phyloP scores from a whole-genome alignment of 2,797 vertebrate species.

The Amniataba percoides region DNA sequence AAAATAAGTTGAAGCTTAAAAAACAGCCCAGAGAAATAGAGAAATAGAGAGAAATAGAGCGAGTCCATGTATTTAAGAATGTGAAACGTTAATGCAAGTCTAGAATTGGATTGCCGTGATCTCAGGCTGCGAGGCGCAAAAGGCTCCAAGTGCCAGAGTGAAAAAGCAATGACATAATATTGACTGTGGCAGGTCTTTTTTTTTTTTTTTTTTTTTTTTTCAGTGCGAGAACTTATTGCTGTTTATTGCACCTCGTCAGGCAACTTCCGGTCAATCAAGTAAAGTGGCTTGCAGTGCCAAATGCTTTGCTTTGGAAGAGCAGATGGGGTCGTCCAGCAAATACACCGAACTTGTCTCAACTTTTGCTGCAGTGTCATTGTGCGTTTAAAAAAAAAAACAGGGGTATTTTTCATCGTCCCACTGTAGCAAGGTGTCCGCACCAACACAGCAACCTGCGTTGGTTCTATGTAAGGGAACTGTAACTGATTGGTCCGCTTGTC shows the following conservation, averaged over 20 bases:
- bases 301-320: not conserved
- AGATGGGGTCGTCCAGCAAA: not conserved
- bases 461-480: too few species aligned
- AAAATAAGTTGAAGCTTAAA: conserved; percentile 46
- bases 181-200: not conserved
- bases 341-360: not conserved
- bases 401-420: not conserved
- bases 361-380: not conserved
- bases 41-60: conserved; percentile 5
- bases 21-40: conserved; percentile 31
- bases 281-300: not conserved
- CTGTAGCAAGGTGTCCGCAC: not conserved
- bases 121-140: conserved; percentile 2
- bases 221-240: not conserved
- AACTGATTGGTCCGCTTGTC: too few species aligned
- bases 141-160: not conserved
- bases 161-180: conserved; percentile 11
- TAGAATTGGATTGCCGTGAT: conserved; percentile 28
- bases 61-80: conserved; percentile 25
- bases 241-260: not conserved
- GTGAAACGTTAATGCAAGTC: conserved; percentile 33
- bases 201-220: not conserved
- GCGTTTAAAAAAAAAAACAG: too few species aligned
- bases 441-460: too few species aligned
- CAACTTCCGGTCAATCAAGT: conserved; percentile 11